Percentiles rank a stretch among this genome's conserved stretches.
These are phyloP conservation scores for Motacilla tschutschensis DNA, from an alignment of 2,113 vertebrate genomes.

Conservation along the genomic window DNA sequence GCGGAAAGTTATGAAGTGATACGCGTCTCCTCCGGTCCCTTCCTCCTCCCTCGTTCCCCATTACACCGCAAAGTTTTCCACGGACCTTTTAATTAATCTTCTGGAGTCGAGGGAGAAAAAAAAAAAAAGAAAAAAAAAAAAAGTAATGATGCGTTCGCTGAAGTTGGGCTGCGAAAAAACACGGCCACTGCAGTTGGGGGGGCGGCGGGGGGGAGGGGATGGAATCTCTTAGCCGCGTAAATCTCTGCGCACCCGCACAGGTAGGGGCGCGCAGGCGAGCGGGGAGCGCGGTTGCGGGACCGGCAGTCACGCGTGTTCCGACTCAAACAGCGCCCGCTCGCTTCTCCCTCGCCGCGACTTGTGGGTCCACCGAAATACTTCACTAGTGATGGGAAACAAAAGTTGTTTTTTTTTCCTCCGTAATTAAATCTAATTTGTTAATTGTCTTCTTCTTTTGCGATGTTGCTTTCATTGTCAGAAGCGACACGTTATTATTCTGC, in stretches of 20 bases:
- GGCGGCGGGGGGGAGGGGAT: neutral
- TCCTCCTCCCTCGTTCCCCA: neutral
- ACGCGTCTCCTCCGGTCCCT: neutral
- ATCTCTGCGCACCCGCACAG: neutral
- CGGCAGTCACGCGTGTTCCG: neutral
- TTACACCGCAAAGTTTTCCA: conserved; percentile 4
- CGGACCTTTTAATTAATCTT: conserved; percentile 1
- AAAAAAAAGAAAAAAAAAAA: neutral
- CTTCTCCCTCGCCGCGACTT: neutral
- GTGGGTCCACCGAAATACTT: neutral
- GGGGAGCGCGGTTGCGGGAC: neutral
- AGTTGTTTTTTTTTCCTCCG: conserved; percentile 4
- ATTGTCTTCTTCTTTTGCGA: conserved; percentile 51
- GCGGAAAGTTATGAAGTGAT: conserved; percentile 1
- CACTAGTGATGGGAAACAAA: neutral
- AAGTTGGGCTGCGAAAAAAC: neutral
- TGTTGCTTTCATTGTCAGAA: conserved; percentile 41
- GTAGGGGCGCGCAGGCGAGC: neutral
- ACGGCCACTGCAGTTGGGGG: neutral
- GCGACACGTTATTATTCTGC: conserved; percentile 48
- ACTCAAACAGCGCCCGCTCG: neutral
- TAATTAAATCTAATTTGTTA: conserved; percentile 66
- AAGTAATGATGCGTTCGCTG: neutral
- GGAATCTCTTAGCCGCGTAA: neutral
- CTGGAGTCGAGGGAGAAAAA: neutral